Base-by-base conservation (phyloP, 2,797 vertebrate species). In the Mustela erminea region DNA sequence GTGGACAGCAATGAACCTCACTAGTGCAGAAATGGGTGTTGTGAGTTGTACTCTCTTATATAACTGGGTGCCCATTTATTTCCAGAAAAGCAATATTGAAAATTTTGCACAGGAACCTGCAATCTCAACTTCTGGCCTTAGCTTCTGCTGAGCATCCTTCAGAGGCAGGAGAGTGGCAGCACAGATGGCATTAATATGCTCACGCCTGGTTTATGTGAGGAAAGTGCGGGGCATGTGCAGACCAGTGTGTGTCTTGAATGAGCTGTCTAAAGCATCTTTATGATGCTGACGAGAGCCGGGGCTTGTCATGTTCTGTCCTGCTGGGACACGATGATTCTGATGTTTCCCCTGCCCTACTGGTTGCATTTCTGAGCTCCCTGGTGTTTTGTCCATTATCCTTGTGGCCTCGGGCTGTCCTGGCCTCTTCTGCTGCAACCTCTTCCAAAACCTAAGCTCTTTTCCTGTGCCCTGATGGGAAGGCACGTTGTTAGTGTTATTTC, bases 281-380 rank as follows among this genome's bases (percentile, higher is more conserved):
- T 4, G 92, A 18, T 13, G 46, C 62, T 25, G 20, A 41, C 18
- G 0, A 2, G 7, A 6, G 46, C 41, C 18, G 2, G 12, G 20
- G 29, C 87, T 41, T 5, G 0, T 43, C 4, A 0, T 3, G 2
- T 49, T 62, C 35, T 12, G 0, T 38, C 21, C 66, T 60, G n/a
- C 70, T 4, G 0, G 0, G 2, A 20, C 7, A 12, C 17, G 5
- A 10, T 0, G 38, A 2, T 8, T 9, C 3, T 0, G 4, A 18
- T 9, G 49, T 29, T 10, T 29, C 8, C 25, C 18, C 21, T 1
- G 74, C 68, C 18, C 11, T 2, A 0, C 0, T 0, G 29, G 64
- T 54, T 3, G 0, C 5, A 1, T 49, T 54, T n/a, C 29, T 75
- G 41, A 23, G 1, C 18, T 21, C 9, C 58, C 18, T 7, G 23